These are phyloP conservation scores for Cryptophagus acutangulus DNA, from an alignment of 2,888 invertebrate genomes.

Conservation along the genomic window DNA sequence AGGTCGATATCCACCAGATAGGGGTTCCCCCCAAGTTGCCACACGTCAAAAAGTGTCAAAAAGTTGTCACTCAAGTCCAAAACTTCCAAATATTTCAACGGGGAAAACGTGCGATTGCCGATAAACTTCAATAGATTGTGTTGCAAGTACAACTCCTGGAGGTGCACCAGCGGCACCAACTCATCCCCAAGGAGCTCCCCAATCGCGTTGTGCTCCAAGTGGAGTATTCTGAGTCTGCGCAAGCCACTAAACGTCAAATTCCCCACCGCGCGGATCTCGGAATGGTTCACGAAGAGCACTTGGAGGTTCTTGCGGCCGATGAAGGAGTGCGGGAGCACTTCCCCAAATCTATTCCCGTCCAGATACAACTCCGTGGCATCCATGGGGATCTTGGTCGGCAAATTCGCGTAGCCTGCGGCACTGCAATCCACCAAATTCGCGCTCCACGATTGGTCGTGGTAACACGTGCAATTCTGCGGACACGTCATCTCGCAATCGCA, in stretches of 20 bases:
- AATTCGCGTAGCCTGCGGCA: constrained; percentile 70
- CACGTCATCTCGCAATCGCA: constrained; percentile 98
- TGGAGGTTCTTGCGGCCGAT: constrained; percentile 86
- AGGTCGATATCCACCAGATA: constrained; percentile 83
- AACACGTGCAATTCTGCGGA: constrained; percentile 89
- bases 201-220: constrained; percentile 83
- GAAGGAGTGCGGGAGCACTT: constrained; percentile 83
- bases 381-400: constrained; percentile 89
- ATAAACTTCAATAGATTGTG: constrained; percentile 78
- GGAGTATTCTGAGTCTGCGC: constrained; percentile 70
- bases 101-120: constrained; percentile 78
- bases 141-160: constrained; percentile 82
- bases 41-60: constrained; percentile 75
- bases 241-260: constrained; percentile 90
- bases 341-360: constrained; percentile 85
- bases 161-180: constrained; percentile 72
- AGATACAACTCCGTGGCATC: constrained; percentile 92
- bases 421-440: constrained; percentile 92
- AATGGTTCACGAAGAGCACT: constrained; percentile 83
- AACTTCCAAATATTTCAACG: constrained; percentile 76
- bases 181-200: constrained; percentile 76
- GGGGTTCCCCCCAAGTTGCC: constrained; percentile 78
- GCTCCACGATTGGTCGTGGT: constrained; percentile 90
- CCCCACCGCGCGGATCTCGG: constrained; percentile 76
- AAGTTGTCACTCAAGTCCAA: constrained; percentile 80